Evolutionary conservation across 2,113 vertebrate genomes (phyloP).

Genomic region (Xenopus borealis): DNA sequence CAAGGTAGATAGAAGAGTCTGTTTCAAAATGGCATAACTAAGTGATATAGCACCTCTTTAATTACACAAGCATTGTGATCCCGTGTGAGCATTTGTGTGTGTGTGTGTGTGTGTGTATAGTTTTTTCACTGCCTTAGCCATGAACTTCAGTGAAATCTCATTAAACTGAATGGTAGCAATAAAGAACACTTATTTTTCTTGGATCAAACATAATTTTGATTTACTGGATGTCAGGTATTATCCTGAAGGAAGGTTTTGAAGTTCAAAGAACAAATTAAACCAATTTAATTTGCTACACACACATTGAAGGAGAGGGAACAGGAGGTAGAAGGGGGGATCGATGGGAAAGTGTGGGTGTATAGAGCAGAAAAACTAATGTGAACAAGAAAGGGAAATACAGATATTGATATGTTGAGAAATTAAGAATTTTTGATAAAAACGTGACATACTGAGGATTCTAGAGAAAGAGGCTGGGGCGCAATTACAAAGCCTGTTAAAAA

Average conservation of each 20-base stretch:
- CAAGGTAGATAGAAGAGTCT: too few species aligned
- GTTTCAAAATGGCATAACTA: too few species aligned
- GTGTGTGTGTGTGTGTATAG: conserved; percentile 37
- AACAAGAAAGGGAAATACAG: conserved; percentile 4
- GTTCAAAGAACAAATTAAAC: conserved; percentile 47
- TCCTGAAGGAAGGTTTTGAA: conserved; percentile 47
- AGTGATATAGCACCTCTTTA: conserved; percentile 5
- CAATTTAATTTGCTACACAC: conserved; percentile 45
- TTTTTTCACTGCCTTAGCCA: conserved; percentile 10
- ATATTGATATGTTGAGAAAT: background rate
- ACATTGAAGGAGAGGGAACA: conserved; percentile 18
- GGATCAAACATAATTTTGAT: conserved; percentile 49
- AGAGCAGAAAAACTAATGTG: background rate
- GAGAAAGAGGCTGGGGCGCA: background rate
- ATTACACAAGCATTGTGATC: conserved; percentile 12
- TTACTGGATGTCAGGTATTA: conserved; percentile 48
- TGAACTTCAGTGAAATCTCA: conserved; percentile 47
- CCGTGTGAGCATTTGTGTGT: conserved; percentile 36
- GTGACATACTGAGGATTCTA: background rate
- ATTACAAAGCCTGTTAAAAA: too few species aligned
- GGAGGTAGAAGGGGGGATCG: conserved; percentile 8
- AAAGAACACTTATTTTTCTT: conserved; percentile 49
- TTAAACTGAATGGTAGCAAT: conserved; percentile 43
- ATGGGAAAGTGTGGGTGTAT: conserved; percentile 8
- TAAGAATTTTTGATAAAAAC: background rate